Base-by-base conservation (phyloP, 2,797 vertebrate species). In the Cyclura pinguis region DNA sequence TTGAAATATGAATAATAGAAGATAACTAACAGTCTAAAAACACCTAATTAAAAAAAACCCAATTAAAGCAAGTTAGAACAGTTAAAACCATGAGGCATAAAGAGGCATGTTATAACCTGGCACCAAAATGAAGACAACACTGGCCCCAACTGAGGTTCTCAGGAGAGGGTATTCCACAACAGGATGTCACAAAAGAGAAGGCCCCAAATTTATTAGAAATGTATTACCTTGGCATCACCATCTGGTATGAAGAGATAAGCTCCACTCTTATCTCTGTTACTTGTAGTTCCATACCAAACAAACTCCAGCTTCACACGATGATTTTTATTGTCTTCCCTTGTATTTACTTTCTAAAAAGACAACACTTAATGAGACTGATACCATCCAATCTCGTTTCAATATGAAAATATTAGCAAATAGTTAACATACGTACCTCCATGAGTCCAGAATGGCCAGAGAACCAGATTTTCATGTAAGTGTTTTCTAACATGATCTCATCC, bases 221-320 rank as follows among this genome's bases (percentile, higher is more conserved):
- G 29, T 92, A 85, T 96, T 96, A 99, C 99, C 98, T 98, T 98
- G 85, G 98, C 97, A 1, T 98, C 98, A 62, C 98, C 98, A 89
- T 98, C 98, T 0, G 99, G 99, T 76, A 99, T 91, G 93, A 99
- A 99, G 87, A 99, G 97, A 95, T 99, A 99, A 80, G 99, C 99
- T 35, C 99, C 99, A 13, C 99, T 99, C 96, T 98, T 99, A 95
- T 99, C 98, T 89, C 93, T 95, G 80, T 97, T 98, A 77, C 85
- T 96, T 74, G 97, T 97, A 52, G 98, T 99, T 90, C 98, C 98
- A 29, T 99, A 99, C 98, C 98, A 99, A 50, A 97, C 94, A 93
- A 99, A 99, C 3, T 98, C 97, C 74, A 99, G 95, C 87, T 97
- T 98, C 67, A 98, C 87, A 80, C 96, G 95, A 73, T 96, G 97